Evolutionary conservation across 2,797 vertebrate genomes (phyloP).

Genomic region (Rhadinocentrus ornatus): DNA sequence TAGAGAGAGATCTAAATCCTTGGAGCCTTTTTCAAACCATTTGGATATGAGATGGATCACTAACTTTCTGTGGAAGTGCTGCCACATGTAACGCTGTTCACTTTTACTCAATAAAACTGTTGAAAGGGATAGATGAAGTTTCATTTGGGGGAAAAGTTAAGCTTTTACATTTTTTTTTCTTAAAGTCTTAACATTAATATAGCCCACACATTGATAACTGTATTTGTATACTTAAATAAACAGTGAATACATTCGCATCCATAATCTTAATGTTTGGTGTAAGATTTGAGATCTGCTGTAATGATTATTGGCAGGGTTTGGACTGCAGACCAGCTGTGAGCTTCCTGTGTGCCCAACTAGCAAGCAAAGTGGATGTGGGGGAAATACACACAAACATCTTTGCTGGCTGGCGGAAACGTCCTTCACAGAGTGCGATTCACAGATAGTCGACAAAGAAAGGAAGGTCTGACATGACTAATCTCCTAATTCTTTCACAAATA

Average conservation of each 20-base stretch:
- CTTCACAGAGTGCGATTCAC: slow-evolving; percentile 69
- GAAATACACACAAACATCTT: slow-evolving; percentile 66
- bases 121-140: slow-evolving; percentile 54
- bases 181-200: slow-evolving; percentile 47
- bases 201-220: slow-evolving; percentile 35
- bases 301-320: slow-evolving; percentile 61
- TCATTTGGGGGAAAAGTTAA: slow-evolving; percentile 61
- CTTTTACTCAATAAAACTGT: slow-evolving; percentile 62
- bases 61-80: slow-evolving; percentile 67
- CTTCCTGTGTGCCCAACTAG: slow-evolving; percentile 46
- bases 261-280: slow-evolving; percentile 45
- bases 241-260: slow-evolving; percentile 47
- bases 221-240: slow-evolving; percentile 62
- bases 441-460: slow-evolving; percentile 66
- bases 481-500: slow-evolving; percentile 75
- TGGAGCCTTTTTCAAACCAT: slow-evolving; percentile 75
- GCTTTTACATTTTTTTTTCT: slow-evolving; percentile 30
- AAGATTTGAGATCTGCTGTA: slow-evolving; percentile 51
- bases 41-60: slow-evolving; percentile 74
- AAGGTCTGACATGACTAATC: slow-evolving; percentile 71
- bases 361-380: slow-evolving; percentile 53
- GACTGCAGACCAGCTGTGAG: slow-evolving; percentile 63
- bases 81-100: slow-evolving; percentile 68
- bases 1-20: slow-evolving; percentile 78
- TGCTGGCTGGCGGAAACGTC: slow-evolving; percentile 59